A percentile compares a stretch with the other conserved stretches of the same genome.
Evolutionary conservation across 92 coral and sea anemone genomes (phyloP).

Genomic region (Nematostella vectensis): DNA sequence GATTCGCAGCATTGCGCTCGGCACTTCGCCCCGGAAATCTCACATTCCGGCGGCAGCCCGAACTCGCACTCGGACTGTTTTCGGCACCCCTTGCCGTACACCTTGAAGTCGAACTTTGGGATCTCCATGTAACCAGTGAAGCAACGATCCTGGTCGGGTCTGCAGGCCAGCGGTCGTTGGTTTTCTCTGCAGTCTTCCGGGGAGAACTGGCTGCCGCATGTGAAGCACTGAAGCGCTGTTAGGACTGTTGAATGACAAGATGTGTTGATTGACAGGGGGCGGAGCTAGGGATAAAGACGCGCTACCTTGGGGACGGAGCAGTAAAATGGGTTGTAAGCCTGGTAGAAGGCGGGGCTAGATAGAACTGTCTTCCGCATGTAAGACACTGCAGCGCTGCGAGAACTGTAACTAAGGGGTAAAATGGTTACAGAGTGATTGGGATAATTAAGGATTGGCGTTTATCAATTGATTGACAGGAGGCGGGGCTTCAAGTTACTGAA

Average conservation of each 20-base stretch:
- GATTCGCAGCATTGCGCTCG: not conserved
- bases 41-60: not conserved
- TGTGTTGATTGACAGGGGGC: no score
- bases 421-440: no score
- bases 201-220: constrained; percentile 4
- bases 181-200: not conserved
- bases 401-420: not conserved
- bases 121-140: not conserved
- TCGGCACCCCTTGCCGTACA: constrained; percentile 4
- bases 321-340: no score
- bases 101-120: constrained; percentile 4
- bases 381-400: not conserved
- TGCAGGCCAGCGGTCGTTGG: not conserved
- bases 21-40: not conserved
- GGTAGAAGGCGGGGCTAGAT: no score
- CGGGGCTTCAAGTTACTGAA: no score
- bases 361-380: constrained; percentile 1
- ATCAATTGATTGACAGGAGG: no score
- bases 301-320: no score
- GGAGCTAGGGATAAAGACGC: no score
- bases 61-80: not conserved
- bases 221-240: not conserved
- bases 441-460: no score
- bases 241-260: not conserved
- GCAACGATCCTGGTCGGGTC: not conserved